A percentile compares a stretch with the other conserved stretches of the same genome.
These are phyloP conservation scores for Harpagoxenus sublaevis DNA, from an alignment of 2,888 invertebrate genomes.

Conservation along the genomic window DNA sequence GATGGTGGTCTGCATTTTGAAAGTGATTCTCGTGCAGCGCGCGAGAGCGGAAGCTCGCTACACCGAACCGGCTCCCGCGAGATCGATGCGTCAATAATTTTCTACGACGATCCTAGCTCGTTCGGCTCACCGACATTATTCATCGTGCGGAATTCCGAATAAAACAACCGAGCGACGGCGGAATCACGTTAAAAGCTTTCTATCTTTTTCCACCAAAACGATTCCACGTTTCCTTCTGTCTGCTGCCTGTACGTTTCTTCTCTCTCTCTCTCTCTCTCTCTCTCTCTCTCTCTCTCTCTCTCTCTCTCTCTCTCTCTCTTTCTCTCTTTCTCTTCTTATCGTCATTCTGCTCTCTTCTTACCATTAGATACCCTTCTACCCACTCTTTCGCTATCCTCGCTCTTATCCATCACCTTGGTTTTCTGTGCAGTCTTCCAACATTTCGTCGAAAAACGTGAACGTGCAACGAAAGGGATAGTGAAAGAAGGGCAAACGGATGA, in stretches of 20 bases:
- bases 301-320: background rate
- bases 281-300: background rate
- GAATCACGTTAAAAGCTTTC: conserved; percentile 68
- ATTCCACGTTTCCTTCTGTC: background rate
- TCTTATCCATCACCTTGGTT: conserved; percentile 17
- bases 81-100: conserved; percentile 62
- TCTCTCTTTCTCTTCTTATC: conserved; percentile 6
- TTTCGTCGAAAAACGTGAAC: conserved; percentile 45
- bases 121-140: conserved; percentile 54
- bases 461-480: conserved; percentile 39
- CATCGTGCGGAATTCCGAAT: conserved; percentile 48
- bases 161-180: conserved; percentile 47
- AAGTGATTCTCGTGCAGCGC: conserved; percentile 28
- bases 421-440: conserved; percentile 31
- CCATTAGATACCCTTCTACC: background rate
- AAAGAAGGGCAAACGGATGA: conserved; percentile 27
- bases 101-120: conserved; percentile 50
- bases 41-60: background rate
- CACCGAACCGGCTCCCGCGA: background rate
- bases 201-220: conserved; percentile 24
- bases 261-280: background rate
- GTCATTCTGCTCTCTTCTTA: conserved; percentile 16
- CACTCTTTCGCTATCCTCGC: background rate
- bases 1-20: conserved; percentile 34
- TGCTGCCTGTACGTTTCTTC: background rate